Base-by-base conservation (phyloP, 2,113 vertebrate species). In the Salvator merianae region DNA sequence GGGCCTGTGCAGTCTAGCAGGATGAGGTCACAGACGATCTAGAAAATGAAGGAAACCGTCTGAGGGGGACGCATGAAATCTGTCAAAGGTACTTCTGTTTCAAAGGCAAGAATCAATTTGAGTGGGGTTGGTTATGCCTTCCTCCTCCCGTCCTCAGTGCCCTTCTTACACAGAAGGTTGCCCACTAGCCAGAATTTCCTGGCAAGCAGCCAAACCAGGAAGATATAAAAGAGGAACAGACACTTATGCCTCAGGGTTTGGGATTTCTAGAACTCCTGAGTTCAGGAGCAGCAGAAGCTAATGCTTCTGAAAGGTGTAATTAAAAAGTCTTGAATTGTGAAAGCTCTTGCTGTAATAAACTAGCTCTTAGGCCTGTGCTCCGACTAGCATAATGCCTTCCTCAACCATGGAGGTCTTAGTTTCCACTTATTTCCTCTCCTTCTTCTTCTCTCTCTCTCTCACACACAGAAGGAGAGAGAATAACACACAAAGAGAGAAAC, bases 1-100 rank as follows among this genome's bases (percentile, higher is more conserved):
- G 95, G 95, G 93, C 94, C 72, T 92, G 95, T 95, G 93, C 94
- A 94, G 95, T 96, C 94, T 93, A 94, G 91, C 92, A 93, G 89
- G 93, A 92, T 95, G 93, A 96, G 94, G 95, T 96, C 95, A 95
- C 91, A 18, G 91, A 66, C 84, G 94, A 94, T 95, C 76, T 93
- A 94, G 92, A 90, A 95, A 95, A 94, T 65, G 96, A 94, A 94
- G 95, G 94, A 94, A 90, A 88, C 89, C 91, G 86, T 78, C 89
- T 93, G 92, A 93, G 92, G 91, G 91, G 85, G 93, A 95, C 94
- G 94, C 94, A 95, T 88, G 88, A 87, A 91, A 87, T 89, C 92
- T 26, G 84, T 91, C 90, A 94, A 94, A 94, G 88, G 93, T 92
- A 94, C 89, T 88, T 55, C 55, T 85, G 69, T 91, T 93, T 92